Evolutionary conservation across 2,888 invertebrate species (phyloP), one percentile per base, ranked within the genome.

Genomic region (Agrilus mali): DNA sequence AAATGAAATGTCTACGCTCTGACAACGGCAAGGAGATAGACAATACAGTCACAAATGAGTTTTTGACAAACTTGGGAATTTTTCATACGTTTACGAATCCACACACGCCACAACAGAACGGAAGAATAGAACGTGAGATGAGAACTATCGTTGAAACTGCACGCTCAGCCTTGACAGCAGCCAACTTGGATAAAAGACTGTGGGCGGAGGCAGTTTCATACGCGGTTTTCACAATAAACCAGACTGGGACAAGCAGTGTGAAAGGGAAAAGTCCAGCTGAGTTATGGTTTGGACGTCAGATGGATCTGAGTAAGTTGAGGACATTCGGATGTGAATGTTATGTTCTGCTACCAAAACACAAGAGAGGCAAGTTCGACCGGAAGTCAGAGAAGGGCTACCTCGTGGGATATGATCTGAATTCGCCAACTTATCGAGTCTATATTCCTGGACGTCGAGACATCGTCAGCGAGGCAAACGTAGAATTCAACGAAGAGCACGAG

Each of bases 81-180:
- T 47, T 52, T 41, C 54, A 56, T 49, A 40, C 40, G 44, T 52
- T 1, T 56, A 60, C 38, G 55, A 17, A 17, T 17, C 58, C 31
- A 58, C 58, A 14, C 50, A 60, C 58, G 27, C 58, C 58, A 14
- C 50, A 60, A 48, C 57, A 60, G 42, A 61, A 60, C 47, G 55
- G 57, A 8, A 31, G 58, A 38, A 56, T 59, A 20, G 57, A 61
- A 46, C 47, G 59, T 38, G 57, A 60, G 50, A 60, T 60, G 56
- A 43, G 59, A 17, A 60, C 57, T 12, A 46, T 61, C 14, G 55
- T 57, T 4, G 59, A 60, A 42, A 47, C 56, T 42, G 55, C 58
- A 31, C 46, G 57, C 39, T 48, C 59, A 15, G 51, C 41, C 5
- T 50, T 53, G 13, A 45, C 50, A 44, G 52, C 54, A 17, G 14